phyloP scores from a whole-genome alignment of 2,797 vertebrate genomes.

The Leptoclinus maculatus region DNA sequence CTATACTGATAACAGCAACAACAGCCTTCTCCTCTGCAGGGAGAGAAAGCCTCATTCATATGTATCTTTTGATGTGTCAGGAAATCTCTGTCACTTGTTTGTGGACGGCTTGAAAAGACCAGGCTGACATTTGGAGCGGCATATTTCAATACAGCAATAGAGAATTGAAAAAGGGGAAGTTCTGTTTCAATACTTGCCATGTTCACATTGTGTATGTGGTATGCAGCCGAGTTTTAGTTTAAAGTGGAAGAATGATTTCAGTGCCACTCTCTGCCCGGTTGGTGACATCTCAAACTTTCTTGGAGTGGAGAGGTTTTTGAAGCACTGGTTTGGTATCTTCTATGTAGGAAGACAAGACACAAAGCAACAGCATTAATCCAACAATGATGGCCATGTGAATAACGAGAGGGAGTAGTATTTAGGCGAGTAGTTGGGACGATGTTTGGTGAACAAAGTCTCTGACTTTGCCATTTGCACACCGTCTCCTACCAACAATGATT shows the following conservation, averaged over 20 bases:
- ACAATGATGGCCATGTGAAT: not conserved
- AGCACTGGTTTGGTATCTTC: not conserved
- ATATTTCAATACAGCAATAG: conserved; percentile 65
- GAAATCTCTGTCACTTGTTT: conserved; percentile 59
- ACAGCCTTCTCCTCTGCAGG: conserved; percentile 47
- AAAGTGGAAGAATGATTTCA: not conserved
- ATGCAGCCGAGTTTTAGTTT: not conserved
- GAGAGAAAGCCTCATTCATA: conserved; percentile 61
- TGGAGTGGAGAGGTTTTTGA: not conserved
- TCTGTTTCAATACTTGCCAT: not conserved
- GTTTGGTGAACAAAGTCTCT: not conserved
- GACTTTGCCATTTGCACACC: too few relatives aligned
- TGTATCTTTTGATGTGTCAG: conserved; percentile 48
- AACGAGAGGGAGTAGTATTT: not conserved
- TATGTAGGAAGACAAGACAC: not conserved
- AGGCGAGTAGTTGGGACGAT: not conserved
- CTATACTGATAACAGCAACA: conserved; percentile 59
- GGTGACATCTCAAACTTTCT: not conserved
- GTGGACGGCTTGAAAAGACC: conserved; percentile 72
- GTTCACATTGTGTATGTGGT: conserved; percentile 4
- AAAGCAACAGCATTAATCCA: fast-evolving
- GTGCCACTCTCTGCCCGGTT: not conserved
- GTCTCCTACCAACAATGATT: not conserved
- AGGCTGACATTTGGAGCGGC: conserved; percentile 73
- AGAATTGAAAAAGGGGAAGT: not conserved